These are phyloP conservation scores for Hydroisotoma schaefferi DNA, from an alignment of 2,888 invertebrate species.

Conservation along the genomic window DNA sequence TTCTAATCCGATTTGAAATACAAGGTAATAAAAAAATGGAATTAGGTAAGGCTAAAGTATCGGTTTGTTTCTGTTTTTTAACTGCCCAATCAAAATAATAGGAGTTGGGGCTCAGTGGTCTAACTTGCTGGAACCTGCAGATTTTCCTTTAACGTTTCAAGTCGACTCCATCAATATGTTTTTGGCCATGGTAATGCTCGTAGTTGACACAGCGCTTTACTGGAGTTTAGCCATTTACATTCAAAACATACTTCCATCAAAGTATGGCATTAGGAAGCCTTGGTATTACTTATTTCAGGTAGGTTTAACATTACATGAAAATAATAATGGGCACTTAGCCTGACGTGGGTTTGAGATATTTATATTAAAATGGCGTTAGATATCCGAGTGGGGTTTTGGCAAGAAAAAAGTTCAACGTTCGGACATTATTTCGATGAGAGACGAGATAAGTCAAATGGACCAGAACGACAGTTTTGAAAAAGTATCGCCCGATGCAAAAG, in stretches of 20 bases:
- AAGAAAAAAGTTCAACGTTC: not conserved
- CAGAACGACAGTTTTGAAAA: slow-evolving; percentile 50
- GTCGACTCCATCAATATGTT: not conserved
- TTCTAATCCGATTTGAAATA: too few species aligned
- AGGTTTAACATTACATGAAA: slow-evolving; percentile 30
- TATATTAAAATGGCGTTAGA: too few species aligned
- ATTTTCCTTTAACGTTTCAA: too few species aligned
- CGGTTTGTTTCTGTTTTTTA: not conserved
- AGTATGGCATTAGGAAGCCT: slow-evolving; percentile 64
- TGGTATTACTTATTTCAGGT: slow-evolving; percentile 64
- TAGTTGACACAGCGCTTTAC: slow-evolving; percentile 53
- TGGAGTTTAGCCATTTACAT: slow-evolving; percentile 61
- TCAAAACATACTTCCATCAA: slow-evolving; percentile 63
- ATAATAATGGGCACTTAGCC: not conserved
- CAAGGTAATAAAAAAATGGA: not conserved
- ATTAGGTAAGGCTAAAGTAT: not conserved
- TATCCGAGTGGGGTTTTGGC: slow-evolving; percentile 3
- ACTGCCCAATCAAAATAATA: not conserved
- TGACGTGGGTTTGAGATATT: not conserved
- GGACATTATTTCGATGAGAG: not conserved
- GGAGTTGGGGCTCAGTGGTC: not conserved
- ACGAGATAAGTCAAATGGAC: not conserved
- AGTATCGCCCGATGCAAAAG: slow-evolving; percentile 50
- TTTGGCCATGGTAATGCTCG: slow-evolving; percentile 34
- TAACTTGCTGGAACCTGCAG: not conserved